Conservation (phyloP, 1,140 invertebrate genomes). For the Ceratosolen solmsi region DNA sequence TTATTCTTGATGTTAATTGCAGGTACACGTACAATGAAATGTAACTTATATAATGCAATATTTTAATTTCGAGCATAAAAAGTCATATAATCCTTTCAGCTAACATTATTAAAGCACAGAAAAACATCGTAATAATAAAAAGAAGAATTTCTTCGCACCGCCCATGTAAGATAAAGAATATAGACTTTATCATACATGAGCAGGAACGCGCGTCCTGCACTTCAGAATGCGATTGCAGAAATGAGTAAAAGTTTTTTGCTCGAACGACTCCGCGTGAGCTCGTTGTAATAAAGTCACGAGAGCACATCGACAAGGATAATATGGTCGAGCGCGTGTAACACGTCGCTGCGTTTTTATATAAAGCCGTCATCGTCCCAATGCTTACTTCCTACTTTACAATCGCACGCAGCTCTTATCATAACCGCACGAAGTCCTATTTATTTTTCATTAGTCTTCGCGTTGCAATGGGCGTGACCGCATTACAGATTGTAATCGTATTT, state of each 20-base stretch:
- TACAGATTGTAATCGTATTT: slow-evolving; percentile 26
- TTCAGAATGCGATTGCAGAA: neutral
- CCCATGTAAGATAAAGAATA: slow-evolving; percentile 1
- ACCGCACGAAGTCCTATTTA: slow-evolving; percentile 51
- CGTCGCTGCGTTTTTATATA: neutral
- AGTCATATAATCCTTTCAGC: neutral
- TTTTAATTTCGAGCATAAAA: slow-evolving; percentile 28
- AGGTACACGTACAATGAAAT: neutral
- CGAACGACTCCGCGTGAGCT: neutral
- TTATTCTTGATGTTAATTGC: slow-evolving; percentile 32
- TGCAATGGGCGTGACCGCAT: neutral
- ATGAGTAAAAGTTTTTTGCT: slow-evolving; percentile 38
- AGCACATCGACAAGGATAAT: slow-evolving; percentile 9
- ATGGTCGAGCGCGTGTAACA: neutral
- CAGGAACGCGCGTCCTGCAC: neutral
- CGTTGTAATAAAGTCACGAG: slow-evolving; percentile 37
- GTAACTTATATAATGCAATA: neutral
- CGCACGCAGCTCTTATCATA: slow-evolving; percentile 31
- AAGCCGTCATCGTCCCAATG: slow-evolving; percentile 1
- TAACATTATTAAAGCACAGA: slow-evolving; percentile 29
- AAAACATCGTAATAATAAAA: slow-evolving; percentile 8
- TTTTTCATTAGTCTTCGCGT: slow-evolving; percentile 46
- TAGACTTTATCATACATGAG: slow-evolving; percentile 6
- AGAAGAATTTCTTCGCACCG: neutral
- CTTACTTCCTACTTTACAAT: neutral